A percentile compares a stretch with the other conserved stretches of the same genome.
These are phyloP conservation scores for Hydrotaea cyrtoneurina DNA, from an alignment of 2,888 invertebrate species.

Conservation along the genomic window DNA sequence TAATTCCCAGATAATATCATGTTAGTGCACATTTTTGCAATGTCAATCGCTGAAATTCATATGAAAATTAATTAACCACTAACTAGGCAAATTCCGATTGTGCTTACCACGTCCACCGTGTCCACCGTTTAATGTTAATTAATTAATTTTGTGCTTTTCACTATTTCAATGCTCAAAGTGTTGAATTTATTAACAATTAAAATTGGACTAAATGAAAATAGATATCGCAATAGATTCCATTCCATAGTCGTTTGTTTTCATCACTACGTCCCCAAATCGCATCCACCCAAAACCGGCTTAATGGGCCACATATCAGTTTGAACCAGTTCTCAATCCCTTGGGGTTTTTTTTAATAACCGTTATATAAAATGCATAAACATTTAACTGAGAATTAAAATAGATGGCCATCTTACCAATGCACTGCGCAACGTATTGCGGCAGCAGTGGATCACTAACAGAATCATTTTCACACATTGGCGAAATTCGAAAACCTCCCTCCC, in stretches of 20 bases:
- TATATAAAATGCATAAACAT: conserved; percentile 35
- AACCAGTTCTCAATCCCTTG: conserved; percentile 7
- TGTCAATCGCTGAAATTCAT: neutral
- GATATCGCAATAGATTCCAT: neutral
- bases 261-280: neutral
- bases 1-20: neutral
- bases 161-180: neutral
- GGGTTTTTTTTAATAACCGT: neutral
- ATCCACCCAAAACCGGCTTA: neutral
- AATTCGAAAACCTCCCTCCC: neutral
- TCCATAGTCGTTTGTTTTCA: conserved; percentile 7
- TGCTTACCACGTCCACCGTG: neutral
- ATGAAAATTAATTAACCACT: neutral
- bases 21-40: neutral
- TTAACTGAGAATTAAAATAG: conserved; percentile 23
- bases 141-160: conserved; percentile 10
- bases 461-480: conserved; percentile 23
- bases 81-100: neutral
- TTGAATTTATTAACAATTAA: conserved; percentile 25
- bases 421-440: neutral
- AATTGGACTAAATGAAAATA: neutral
- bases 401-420: conserved; percentile 18
- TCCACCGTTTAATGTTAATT: conserved; percentile 3
- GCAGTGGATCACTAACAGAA: neutral
- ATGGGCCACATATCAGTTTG: conserved; percentile 21